Percentiles rank a stretch among this genome's conserved stretches.
These are phyloP conservation scores for Nymphalis urticae DNA, from an alignment of 2,888 invertebrate genomes.

Conservation along the genomic window DNA sequence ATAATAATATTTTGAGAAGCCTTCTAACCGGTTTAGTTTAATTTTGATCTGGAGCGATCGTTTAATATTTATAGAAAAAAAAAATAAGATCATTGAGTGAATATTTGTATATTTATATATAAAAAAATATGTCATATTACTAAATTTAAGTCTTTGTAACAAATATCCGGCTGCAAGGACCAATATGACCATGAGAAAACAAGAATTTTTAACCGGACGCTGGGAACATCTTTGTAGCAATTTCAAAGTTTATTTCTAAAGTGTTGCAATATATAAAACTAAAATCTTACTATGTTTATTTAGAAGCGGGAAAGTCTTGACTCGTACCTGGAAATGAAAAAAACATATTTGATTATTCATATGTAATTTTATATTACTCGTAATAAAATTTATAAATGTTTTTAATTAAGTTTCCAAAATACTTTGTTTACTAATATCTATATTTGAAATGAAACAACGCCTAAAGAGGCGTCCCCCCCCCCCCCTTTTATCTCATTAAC, in stretches of 20 bases:
- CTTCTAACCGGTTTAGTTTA: not conserved
- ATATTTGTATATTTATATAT: not conserved
- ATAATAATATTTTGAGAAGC: not conserved
- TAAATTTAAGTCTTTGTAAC: conserved; percentile 35
- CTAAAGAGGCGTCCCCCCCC: too few relatives aligned
- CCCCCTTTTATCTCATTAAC: too few relatives aligned
- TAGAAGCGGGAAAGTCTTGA: conserved; percentile 6
- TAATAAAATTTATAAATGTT: not conserved
- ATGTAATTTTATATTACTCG: not conserved
- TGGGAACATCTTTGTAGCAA: conserved; percentile 50
- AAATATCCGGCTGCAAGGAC: conserved; percentile 48
- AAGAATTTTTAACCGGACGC: conserved; percentile 45
- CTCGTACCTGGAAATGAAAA: conserved; percentile 52
- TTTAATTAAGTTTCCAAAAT: not conserved
- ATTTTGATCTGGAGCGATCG: not conserved
- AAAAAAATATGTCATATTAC: conserved; percentile 11
- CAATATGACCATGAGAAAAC: conserved; percentile 48
- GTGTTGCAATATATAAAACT: conserved; percentile 35
- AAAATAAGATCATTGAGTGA: not conserved
- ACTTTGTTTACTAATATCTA: too few relatives aligned
- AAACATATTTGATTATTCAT: not conserved
- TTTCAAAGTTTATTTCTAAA: conserved; percentile 50
- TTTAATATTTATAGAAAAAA: not conserved
- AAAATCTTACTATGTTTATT: conserved; percentile 16
- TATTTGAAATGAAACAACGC: not conserved